Evolutionary conservation across 2,888 invertebrate genomes (phyloP), one percentile per base, ranked within the genome.

Genomic region (Allygus modestus): DNA sequence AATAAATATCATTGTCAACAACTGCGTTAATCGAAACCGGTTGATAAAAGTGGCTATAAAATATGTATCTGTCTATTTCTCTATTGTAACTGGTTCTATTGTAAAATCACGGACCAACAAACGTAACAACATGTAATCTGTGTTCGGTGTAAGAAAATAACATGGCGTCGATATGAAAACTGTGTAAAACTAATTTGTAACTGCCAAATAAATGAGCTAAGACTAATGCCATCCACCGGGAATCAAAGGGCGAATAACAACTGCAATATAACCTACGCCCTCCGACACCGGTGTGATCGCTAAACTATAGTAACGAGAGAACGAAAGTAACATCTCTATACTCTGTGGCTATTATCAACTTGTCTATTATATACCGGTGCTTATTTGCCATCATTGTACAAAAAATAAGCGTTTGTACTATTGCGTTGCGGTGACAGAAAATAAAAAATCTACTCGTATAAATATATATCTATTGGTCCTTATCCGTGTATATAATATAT

Each of bases 61-160:
- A 79, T 79, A 79, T 79, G 79, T 58, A 79, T 79, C 79, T 79
- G 79, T 79, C 54, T 79, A 79, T 79, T 79, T 58, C 26, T 77
- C 77, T 79, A 79, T 79, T 79, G 79, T 79, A 79, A 79, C 79
- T 79, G 54, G 79, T 79, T 77, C 79, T 79, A 79, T 79, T 79
- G 79, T 79, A 58, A 46, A 79, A 79, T 79, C 58, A 79, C 79
- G 58, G 77, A 77, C 31, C 77, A 28, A 73, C 73, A 46, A 79
- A 79, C 79, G 23, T 58, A 79, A 79, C 79, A 79, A 58, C 46
- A 28, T 65, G 65, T 65, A 15, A 65, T 31, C 65, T 28, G 46
- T 43, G 41, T 28, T 79, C 58, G 58, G 79, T 33, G 17, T 79
- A 58, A 79, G 58, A 58, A 79, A 79, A 79, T 58, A 79, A 54